Percentiles rank a stretch among this genome's conserved stretches.
Evolutionary conservation across 2,113 vertebrate genomes (phyloP).

Genomic region (Rhombomys opimus): DNA sequence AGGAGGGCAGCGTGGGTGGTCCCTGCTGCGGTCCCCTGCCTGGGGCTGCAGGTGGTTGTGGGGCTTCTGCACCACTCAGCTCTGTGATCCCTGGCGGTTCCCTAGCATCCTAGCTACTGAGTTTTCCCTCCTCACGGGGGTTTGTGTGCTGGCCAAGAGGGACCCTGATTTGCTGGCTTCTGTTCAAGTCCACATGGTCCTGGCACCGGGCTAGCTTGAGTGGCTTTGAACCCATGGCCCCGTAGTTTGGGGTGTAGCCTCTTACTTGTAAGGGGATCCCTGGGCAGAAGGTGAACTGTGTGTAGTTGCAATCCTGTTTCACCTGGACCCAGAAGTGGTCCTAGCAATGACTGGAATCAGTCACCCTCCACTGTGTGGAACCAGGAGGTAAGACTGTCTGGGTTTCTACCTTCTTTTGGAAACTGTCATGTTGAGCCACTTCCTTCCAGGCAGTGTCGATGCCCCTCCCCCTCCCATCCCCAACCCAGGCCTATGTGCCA

Average conservation of each 20-base stretch:
- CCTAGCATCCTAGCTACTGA: background rate
- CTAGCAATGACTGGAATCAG: background rate
- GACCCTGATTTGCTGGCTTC: background rate
- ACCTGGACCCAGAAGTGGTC: background rate
- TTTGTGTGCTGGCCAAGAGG: background rate
- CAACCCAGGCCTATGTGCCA: background rate
- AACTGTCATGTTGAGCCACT: background rate
- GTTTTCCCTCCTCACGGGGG: background rate
- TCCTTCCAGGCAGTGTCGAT: rapidly evolving
- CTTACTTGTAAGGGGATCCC: background rate
- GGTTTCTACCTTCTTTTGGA: background rate
- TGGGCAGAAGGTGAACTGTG: background rate
- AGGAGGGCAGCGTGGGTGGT: background rate
- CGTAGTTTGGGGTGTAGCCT: background rate
- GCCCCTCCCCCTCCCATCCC: too few species aligned
- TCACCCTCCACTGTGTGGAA: background rate
- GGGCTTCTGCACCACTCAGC: background rate
- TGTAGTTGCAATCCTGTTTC: too few species aligned
- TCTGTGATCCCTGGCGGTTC: too few species aligned
- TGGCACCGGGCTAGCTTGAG: background rate
- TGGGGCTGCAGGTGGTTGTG: background rate
- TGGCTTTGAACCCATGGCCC: background rate
- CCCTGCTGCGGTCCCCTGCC: background rate
- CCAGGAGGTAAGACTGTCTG: background rate
- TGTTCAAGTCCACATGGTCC: background rate